Base-by-base conservation (phyloP, 2,888 invertebrate genomes). In the Strigamia crassipes region DNA sequence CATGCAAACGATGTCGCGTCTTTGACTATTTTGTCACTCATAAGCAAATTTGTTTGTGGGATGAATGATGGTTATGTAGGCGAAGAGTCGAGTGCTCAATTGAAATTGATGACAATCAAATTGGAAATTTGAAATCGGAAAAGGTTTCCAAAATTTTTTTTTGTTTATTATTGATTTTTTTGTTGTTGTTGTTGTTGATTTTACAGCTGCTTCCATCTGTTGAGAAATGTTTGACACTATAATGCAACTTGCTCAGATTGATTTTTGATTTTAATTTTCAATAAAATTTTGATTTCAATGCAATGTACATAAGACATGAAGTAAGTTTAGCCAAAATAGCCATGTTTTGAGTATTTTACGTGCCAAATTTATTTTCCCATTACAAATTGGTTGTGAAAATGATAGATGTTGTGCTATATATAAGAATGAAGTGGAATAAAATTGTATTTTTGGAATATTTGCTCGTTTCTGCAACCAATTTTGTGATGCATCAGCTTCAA, bases 1-100 rank as follows among this genome's bases (percentile, higher is more conserved):
- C 97, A 0, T 97, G 97, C 88, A 92, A 93, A 86, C 93, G 94
- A 87, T 96, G 96, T 89, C 93, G 94, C 88, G 91, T 94, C 85
- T 96, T 96, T 89, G 92, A 93, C 85, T 96, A 94, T 89, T 94
- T 93, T 88, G 94, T 94, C 83, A 90, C 92, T 84, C 93, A 93
- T 88, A 95, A 96, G 87, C 93, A 94, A 87, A 91, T 92, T 86
- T 95, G 95, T 89, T 90, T 94, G 84, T 89, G 88, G 88, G 88
- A 89, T 84, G 86, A 86, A 81, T 83, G 79, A 83, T n/a, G 18
- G n/a, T n/a, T n/a, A 79, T 31, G 31, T 66, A 46, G 42, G 15
- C n/a, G n/a, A n/a, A n/a, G 27, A 9, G 13, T 9, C 10, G 66
- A 66, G 27, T 66, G 66, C 66, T 66, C 66, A 66, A 51, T 10